These are phyloP conservation scores for Equus przewalskii DNA, from an alignment of 2,113 vertebrate genomes.

Conservation along the genomic window DNA sequence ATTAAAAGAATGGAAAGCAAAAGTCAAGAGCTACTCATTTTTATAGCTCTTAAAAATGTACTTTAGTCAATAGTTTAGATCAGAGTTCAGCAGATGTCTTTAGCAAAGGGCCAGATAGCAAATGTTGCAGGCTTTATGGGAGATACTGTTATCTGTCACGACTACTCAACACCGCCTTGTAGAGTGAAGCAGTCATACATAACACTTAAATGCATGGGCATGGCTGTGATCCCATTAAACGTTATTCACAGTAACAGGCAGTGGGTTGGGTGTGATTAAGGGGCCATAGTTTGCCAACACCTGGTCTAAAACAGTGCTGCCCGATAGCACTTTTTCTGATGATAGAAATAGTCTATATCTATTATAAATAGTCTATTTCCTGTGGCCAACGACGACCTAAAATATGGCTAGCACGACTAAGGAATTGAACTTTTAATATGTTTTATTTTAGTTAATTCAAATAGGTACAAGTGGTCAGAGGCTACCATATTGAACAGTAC, in stretches of 20 bases:
- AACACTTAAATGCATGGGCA: background rate
- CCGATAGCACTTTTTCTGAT: background rate
- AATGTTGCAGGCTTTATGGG: background rate
- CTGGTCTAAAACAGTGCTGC: background rate
- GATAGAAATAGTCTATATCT: background rate
- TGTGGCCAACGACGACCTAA: background rate
- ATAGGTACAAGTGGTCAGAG: background rate
- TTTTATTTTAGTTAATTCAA: slow-evolving; percentile 34
- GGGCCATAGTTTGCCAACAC: background rate
- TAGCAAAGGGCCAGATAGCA: background rate
- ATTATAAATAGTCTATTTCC: too few relatives aligned
- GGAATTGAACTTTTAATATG: background rate
- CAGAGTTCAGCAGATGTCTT: background rate
- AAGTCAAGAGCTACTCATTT: background rate
- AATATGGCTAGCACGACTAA: background rate
- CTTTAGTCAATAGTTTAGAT: background rate
- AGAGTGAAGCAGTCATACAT: background rate
- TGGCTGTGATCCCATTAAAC: background rate
- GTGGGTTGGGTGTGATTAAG: background rate
- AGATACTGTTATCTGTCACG: background rate
- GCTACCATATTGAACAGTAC: background rate
- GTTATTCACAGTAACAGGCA: background rate
- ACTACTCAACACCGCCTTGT: background rate
- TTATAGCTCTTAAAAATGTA: background rate
- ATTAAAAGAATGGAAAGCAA: slow-evolving; percentile 37